phyloP scores from a whole-genome alignment of 2,797 vertebrate species.

The Lophotriccus pileatus region DNA sequence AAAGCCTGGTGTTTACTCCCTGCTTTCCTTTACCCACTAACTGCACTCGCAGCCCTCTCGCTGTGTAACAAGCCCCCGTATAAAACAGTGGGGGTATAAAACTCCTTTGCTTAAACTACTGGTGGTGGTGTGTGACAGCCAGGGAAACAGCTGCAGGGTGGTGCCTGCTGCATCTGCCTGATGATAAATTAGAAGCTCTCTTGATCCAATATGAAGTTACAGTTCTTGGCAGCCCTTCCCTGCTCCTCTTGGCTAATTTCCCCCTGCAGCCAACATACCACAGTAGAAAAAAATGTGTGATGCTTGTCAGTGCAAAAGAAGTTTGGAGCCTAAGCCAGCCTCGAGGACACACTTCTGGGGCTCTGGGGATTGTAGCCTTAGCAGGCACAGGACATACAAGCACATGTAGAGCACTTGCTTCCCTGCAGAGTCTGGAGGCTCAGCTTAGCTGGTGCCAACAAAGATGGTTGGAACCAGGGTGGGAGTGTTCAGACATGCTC shows the following conservation, averaged over 20 bases:
- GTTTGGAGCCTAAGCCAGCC: not conserved
- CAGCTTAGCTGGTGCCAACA: not conserved
- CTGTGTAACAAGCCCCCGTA: not conserved
- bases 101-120: not conserved
- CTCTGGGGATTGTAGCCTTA: not conserved
- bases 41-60: not conserved
- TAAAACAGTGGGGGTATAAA: rapidly evolving
- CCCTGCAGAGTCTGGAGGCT: not conserved
- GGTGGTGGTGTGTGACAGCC: not conserved
- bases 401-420: rapidly evolving
- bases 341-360: rapidly evolving
- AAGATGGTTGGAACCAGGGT: not conserved
- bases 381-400: not conserved
- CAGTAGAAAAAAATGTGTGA: not conserved
- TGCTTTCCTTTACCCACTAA: not conserved
- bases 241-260: not conserved
- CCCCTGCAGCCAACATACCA: not conserved
- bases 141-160: not conserved
- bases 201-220: not conserved
- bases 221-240: not conserved
- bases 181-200: not conserved
- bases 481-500: not conserved
- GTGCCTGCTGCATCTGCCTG: not conserved
- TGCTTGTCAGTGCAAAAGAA: not conserved
- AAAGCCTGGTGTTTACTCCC: not conserved